Base-by-base conservation (phyloP, 1,140 invertebrate species). In the Drosophila ficusphila region DNA sequence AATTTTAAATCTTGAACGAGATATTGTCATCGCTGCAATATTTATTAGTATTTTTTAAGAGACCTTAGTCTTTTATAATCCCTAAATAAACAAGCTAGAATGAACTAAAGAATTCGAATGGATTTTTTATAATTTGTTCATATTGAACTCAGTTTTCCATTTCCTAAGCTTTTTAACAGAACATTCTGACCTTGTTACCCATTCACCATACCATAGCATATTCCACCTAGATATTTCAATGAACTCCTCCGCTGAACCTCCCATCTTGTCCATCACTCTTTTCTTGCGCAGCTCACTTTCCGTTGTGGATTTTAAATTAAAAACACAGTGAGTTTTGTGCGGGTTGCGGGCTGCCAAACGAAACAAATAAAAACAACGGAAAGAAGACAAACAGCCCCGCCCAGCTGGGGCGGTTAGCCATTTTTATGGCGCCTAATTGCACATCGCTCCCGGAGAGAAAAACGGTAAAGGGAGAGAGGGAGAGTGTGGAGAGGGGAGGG, bases 381-480 rank as follows among this genome's bases (percentile, higher is more conserved):
- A 53, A 51, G 67, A 85, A 86, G 81, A 86, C 68, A 86, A 86
- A 85, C 72, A 79, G 51, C 74, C 81, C 79, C 82, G 83, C 83
- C 75, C 83, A 89, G 46, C 54, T 83, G 78, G 74, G 75, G 65
- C 73, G 78, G 65, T 62, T 62, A 68, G 79, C 76, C 73, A 86
- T 86, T 89, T 89, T 89, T 89, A 89, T 85, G 76, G 76, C 74
- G 86, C 75, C 86, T 89, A 89, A 89, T 89, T 89, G 86, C 86
- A 60, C 81, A 76, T 42, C 49, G 67, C 44, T 64, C 60, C 60
- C 76, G 33, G 16, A 60, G 36, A 44, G 67, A 29, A 31, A 38
- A 23, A 11, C 3, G 5, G 46, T n/a, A 18, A 8, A 19, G 16
- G n/a, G n/a, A n/a, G n/a, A n/a, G n/a, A n/a, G n/a, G n/a, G n/a